A percentile compares a stretch with the other conserved stretches of the same genome.
Conservation (phyloP, 2,888 invertebrate genomes). For the Arctia plantaginis region DNA sequence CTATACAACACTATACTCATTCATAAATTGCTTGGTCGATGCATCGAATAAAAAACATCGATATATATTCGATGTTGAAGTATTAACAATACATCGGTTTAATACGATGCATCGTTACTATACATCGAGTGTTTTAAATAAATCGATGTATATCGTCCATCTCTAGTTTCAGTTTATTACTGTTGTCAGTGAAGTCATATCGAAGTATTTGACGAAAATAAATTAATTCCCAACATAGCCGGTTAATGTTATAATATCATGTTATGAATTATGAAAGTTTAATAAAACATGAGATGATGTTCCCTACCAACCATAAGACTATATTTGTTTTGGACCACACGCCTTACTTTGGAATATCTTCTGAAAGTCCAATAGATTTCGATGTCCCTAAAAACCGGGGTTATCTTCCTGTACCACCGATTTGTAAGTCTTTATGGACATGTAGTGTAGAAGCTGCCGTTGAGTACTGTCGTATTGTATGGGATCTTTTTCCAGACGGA, state of each 20-base stretch:
- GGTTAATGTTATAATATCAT: neutral
- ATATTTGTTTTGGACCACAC: slow-evolving; percentile 98
- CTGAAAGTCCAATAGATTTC: slow-evolving; percentile 93
- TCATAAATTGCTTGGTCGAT: too few species aligned
- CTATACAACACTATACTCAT: too few species aligned
- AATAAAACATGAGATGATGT: slow-evolving; percentile 73
- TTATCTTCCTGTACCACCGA: slow-evolving; percentile 92
- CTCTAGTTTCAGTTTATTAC: too few species aligned
- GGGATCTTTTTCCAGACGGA: slow-evolving; percentile 97
- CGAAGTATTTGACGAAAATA: too few species aligned
- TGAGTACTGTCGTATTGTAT: slow-evolving; percentile 98
- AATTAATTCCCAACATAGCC: neutral
- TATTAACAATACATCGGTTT: too few species aligned
- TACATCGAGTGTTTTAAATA: too few species aligned
- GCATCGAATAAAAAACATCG: too few species aligned
- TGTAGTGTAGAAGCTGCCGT: slow-evolving; percentile 97
- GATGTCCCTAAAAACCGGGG: slow-evolving; percentile 91
- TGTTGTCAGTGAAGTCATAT: too few species aligned
- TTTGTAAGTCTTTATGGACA: slow-evolving; percentile 98
- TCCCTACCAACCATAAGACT: slow-evolving; percentile 96
- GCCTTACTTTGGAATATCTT: slow-evolving; percentile 95
- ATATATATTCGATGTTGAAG: too few species aligned
- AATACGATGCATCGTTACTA: too few species aligned
- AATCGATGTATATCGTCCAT: too few species aligned
- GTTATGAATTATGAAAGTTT: neutral